Conservation (phyloP, 2,113 vertebrate species). For the Ophthalmolycus amberensis region DNA sequence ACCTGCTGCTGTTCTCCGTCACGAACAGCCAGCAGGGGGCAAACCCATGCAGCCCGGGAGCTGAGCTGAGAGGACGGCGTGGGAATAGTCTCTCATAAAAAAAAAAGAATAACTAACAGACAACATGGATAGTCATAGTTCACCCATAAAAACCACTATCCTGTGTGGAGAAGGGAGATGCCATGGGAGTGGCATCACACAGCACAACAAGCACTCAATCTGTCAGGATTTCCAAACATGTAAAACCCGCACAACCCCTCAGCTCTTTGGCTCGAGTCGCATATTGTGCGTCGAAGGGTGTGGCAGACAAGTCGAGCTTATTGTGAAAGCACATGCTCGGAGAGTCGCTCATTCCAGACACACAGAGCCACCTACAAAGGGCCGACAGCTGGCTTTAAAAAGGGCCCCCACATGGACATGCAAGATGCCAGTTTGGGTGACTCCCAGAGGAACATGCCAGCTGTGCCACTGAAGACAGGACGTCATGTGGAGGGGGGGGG, state of each 20-base stretch:
- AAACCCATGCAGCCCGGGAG: constrained; percentile 11
- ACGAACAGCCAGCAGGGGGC: constrained; percentile 68
- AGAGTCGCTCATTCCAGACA: constrained; percentile 62
- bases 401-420: constrained; percentile 38
- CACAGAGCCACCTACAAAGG: constrained; percentile 47
- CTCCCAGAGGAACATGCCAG: constrained; percentile 60
- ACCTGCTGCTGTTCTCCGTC: neutral
- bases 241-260: neutral
- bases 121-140: neutral
- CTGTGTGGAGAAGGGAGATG: neutral
- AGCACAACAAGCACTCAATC: neutral
- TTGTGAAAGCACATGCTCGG: constrained; percentile 45
- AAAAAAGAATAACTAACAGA: neutral
- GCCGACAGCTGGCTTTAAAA: constrained; percentile 58
- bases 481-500: neutral
- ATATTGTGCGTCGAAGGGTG: constrained; percentile 45
- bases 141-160: neutral
- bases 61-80: constrained; percentile 1
- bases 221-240: constrained; percentile 8
- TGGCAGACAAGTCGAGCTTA: constrained; percentile 46
- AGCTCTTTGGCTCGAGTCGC: neutral
- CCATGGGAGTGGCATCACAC: neutral
- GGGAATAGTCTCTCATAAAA: neutral
- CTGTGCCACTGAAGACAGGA: constrained; percentile 58
- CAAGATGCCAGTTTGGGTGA: constrained; percentile 56